Base-by-base conservation (phyloP, 2,797 vertebrate genomes). In the Myotis vivesi region DNA sequence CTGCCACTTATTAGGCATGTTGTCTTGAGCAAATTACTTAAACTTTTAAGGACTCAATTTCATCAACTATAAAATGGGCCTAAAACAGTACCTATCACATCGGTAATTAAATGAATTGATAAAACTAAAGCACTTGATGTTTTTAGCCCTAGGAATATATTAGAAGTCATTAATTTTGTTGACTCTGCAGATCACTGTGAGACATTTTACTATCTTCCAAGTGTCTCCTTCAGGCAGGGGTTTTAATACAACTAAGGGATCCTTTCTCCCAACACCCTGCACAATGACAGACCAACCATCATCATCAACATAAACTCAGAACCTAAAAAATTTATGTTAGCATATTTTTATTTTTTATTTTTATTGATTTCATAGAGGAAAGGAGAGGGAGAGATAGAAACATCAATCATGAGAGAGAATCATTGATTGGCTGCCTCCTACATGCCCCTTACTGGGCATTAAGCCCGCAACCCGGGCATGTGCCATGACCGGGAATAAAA, bases 11-110 rank as follows among this genome's bases (percentile, higher is more conserved):
- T 90, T 93, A 84, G 3, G 7, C 11, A 81, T 51, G 25, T 90
- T 95, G 33, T 25, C 72, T 62, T 68, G 20, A 73, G 13, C 23
- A 91, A 94, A 76, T 81, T 64, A 83, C 38, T 87, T 87, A 80
- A 91, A 8, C 3, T 75, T 89, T 91, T 81, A 76, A 95, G 41
- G 30, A 16, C 19, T 90, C 33, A 30, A 76, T 76, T 90, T 92
- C 20, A 33, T 89, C 53, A 81, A 49, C 33, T 73, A 11, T 66
- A 86, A 77, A 91, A 94, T 81, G 30, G 10, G 4, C 16, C 80
- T 89, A 75, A 90, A 92, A 71, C 7, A 44, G 6, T 69, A 36
- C 57, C 23, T 84, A 8, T 79, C 73, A 36, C n/a, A 44, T 69
- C 69, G 8, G 5, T 6, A 83, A 89, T 68, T 53, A 94, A 92